Conservation (phyloP, 2,888 invertebrate species). For the Volucella bombylans region DNA sequence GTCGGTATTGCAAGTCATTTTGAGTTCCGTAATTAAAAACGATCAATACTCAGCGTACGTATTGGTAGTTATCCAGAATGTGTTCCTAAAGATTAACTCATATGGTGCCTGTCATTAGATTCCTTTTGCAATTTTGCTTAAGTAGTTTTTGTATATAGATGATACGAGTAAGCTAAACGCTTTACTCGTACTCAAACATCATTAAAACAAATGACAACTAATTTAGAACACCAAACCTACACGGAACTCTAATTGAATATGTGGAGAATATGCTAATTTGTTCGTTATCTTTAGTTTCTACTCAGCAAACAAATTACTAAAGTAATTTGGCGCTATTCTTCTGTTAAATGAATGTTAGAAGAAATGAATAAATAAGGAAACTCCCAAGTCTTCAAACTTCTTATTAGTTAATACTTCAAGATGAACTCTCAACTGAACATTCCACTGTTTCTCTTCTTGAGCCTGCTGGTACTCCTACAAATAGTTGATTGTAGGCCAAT, state of each 20-base stretch:
- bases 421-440: slow-evolving; percentile 20
- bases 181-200: too few species aligned
- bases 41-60: too few species aligned
- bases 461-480: neutral
- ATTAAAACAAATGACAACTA: neutral
- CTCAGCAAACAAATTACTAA: slow-evolving; percentile 34
- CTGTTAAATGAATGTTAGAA: neutral
- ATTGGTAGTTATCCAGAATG: too few species aligned
- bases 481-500: slow-evolving; percentile 37
- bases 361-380: neutral
- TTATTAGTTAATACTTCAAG: slow-evolving; percentile 5
- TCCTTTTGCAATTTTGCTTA: too few species aligned
- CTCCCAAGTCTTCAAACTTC: neutral
- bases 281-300: slow-evolving; percentile 13
- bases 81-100: too few species aligned
- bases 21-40: too few species aligned
- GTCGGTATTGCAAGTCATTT: too few species aligned
- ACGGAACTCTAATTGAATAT: neutral
- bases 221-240: too few species aligned
- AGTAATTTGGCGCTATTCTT: slow-evolving; percentile 22
- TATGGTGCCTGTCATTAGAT: too few species aligned
- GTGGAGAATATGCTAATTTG: neutral
- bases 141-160: too few species aligned
- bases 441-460: slow-evolving; percentile 8
- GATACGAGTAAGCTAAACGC: too few species aligned